phyloP scores from a whole-genome alignment of 2,113 vertebrate species.

The Tragelaphus scriptus region DNA sequence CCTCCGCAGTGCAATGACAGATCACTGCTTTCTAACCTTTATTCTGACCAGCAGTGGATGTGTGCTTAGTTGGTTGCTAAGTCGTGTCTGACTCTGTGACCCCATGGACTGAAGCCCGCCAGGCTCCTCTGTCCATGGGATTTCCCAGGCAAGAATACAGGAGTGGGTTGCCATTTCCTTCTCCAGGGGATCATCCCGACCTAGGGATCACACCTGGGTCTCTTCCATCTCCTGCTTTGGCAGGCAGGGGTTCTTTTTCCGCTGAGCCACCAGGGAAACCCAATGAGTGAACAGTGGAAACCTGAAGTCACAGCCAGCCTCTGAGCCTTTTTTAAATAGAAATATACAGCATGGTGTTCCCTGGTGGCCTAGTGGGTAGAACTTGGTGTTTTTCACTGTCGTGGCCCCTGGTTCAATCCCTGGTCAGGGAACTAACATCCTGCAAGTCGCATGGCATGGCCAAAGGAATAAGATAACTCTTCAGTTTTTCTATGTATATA shows the following conservation, averaged over 20 bases:
- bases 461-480: neutral
- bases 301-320: neutral
- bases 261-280: neutral
- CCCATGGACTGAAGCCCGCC: neutral
- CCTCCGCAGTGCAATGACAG: accelerated
- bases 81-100: neutral
- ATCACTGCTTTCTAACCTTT: neutral
- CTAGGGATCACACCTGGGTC: neutral
- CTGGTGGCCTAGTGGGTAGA: neutral
- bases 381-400: neutral
- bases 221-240: neutral
- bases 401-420: neutral
- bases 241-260: neutral
- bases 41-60: neutral
- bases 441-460: neutral
- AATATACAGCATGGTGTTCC: neutral
- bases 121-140: neutral
- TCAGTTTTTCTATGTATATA: neutral
- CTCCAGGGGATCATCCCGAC: neutral
- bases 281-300: neutral
- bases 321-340: neutral
- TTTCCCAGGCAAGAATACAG: neutral
- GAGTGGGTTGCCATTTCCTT: neutral
- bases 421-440: neutral
- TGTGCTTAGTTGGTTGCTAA: neutral